phyloP scores from a whole-genome alignment of 2,113 vertebrate species.

The Barnardius zonarius region DNA sequence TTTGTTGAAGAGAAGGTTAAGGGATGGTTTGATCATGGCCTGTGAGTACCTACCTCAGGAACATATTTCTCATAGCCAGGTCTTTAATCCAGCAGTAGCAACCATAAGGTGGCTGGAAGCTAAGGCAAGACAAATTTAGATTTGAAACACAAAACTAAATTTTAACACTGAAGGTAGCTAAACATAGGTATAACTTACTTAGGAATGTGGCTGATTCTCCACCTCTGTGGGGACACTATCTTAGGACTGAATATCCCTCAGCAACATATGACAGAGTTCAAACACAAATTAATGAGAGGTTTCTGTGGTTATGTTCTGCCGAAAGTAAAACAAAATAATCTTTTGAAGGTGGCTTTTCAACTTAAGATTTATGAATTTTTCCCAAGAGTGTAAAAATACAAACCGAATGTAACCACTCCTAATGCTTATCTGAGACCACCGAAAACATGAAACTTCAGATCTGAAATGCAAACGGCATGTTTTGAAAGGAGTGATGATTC shows the following conservation, averaged over 20 bases:
- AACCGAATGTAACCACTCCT: neutral
- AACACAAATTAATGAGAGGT: neutral
- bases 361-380: neutral
- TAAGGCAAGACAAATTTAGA: conserved; percentile 8
- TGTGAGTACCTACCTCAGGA: neutral
- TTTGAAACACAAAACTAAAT: neutral
- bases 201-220: neutral
- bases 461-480: neutral
- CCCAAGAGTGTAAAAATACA: neutral
- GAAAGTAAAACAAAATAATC: neutral
- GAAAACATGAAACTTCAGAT: neutral
- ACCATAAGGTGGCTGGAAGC: neutral
- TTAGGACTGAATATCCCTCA: neutral
- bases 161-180: conserved; percentile 18
- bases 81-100: neutral
- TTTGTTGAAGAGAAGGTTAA: neutral
- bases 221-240: neutral
- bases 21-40: neutral
- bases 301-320: neutral
- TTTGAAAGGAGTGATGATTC: neutral
- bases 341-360: neutral
- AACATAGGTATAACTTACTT: neutral
- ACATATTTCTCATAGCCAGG: neutral
- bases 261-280: neutral
- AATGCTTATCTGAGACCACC: neutral